These are phyloP conservation scores for Hirundo rustica DNA, from an alignment of 2,797 vertebrate species.

Conservation along the genomic window DNA sequence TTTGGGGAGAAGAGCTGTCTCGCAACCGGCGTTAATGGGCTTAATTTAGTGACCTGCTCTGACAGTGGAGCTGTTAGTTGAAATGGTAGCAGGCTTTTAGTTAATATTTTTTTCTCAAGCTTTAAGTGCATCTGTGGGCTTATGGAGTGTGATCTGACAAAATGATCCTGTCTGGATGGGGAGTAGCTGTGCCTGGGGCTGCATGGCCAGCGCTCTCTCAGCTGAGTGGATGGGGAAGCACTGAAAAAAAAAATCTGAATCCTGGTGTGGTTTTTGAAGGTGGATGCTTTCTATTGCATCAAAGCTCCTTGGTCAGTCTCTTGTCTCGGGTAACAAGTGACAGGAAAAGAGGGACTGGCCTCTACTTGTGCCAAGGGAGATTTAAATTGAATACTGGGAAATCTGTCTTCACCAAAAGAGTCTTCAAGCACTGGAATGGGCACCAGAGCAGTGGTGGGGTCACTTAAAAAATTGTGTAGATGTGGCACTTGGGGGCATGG, in stretches of 20 bases:
- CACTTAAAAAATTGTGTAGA: fast-evolving
- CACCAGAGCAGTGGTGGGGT: neutral
- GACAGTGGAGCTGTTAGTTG: neutral
- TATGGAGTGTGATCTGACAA: neutral
- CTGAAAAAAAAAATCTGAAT: neutral
- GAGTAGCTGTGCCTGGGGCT: neutral
- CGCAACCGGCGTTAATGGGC: neutral
- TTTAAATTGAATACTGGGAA: neutral
- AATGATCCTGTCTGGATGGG: neutral
- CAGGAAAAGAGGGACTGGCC: neutral
- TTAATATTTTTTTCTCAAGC: neutral
- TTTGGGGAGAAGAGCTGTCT: neutral
- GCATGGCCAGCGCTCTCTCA: neutral
- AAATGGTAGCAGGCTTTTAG: neutral
- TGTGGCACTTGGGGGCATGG: neutral
- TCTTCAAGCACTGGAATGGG: neutral
- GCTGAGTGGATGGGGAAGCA: neutral
- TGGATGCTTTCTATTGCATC: neutral
- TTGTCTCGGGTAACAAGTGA: neutral
- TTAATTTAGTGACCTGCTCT: neutral
- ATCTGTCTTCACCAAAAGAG: neutral
- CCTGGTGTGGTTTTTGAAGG: neutral
- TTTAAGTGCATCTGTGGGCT: neutral
- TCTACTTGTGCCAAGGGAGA: neutral
- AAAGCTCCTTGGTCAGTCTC: neutral